A percentile compares a stretch with the other conserved stretches of the same genome.
Evolutionary conservation across 2,888 invertebrate genomes (phyloP).

Genomic region (Coremacera marginata): DNA sequence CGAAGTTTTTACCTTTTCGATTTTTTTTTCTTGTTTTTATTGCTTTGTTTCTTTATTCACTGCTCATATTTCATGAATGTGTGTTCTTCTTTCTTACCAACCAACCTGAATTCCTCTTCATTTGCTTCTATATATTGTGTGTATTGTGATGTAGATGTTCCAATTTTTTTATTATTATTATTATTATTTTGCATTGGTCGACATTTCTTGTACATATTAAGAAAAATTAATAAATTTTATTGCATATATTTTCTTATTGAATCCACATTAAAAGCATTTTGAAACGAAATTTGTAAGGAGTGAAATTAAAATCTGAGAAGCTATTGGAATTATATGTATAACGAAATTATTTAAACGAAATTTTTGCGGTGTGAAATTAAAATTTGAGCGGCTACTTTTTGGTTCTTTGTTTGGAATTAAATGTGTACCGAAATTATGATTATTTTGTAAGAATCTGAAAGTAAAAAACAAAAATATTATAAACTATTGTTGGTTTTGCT

Average conservation of each 20-base stretch:
- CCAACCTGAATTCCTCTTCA: constrained; percentile 6
- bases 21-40: background rate
- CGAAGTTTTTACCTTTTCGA: background rate
- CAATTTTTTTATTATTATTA: background rate
- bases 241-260: constrained; percentile 34
- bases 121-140: background rate
- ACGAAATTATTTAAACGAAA: no score
- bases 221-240: constrained; percentile 30
- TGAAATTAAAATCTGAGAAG: no score
- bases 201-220: background rate
- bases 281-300: no score
- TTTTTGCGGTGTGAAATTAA: no score
- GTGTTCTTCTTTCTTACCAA: constrained; percentile 20
- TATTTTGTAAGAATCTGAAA: no score
- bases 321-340: no score
- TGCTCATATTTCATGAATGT: constrained; percentile 23
- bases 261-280: constrained; percentile 11
- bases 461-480: no score
- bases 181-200: constrained; percentile 13
- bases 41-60: background rate
- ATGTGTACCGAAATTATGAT: no score
- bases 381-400: no score
- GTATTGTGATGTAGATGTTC: constrained; percentile 9
- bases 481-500: no score
- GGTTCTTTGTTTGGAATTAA: no score